Conservation (phyloP, 2,797 vertebrate species). For the Enteromius trimaculatus region DNA sequence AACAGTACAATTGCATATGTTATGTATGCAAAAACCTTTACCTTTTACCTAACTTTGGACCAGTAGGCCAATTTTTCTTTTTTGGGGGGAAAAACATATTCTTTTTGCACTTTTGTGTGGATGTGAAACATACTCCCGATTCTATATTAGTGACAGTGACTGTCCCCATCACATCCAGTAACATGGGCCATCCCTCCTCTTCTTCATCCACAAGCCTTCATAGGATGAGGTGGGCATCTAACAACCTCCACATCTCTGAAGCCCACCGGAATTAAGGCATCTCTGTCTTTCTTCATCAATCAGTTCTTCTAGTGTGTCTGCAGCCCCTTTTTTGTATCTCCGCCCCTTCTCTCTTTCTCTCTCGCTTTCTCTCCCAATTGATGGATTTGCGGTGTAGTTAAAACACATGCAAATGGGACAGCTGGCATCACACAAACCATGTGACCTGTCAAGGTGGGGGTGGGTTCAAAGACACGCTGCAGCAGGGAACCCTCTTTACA, state of each 20-base stretch:
- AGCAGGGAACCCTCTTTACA: slow-evolving; percentile 50
- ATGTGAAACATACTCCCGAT: neutral
- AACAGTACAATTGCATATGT: neutral
- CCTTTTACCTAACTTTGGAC: no score
- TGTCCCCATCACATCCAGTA: neutral
- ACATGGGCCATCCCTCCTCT: slow-evolving; percentile 3
- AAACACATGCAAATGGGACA: slow-evolving; percentile 81
- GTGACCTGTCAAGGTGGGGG: slow-evolving; percentile 79
- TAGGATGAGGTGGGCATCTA: slow-evolving; percentile 28
- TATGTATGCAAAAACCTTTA: neutral
- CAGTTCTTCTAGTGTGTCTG: slow-evolving; percentile 28
- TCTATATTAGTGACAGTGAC: neutral
- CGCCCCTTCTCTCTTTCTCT: slow-evolving; percentile 8
- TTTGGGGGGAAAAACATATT: neutral
- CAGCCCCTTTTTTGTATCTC: slow-evolving; percentile 28
- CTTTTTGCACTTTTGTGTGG: neutral
- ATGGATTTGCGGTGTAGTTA: slow-evolving; percentile 68
- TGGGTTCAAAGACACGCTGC: slow-evolving; percentile 66
- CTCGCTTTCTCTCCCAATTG: slow-evolving; percentile 66
- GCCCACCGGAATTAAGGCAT: slow-evolving; percentile 24
- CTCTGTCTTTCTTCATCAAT: slow-evolving; percentile 26
- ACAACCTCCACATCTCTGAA: slow-evolving; percentile 31
- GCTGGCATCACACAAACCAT: slow-evolving; percentile 79
- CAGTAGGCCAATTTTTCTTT: neutral
- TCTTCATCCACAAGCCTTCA: slow-evolving; percentile 21